Evolutionary conservation across 2,113 vertebrate species (phyloP).

Genomic region (Callospermophilus lateralis): DNA sequence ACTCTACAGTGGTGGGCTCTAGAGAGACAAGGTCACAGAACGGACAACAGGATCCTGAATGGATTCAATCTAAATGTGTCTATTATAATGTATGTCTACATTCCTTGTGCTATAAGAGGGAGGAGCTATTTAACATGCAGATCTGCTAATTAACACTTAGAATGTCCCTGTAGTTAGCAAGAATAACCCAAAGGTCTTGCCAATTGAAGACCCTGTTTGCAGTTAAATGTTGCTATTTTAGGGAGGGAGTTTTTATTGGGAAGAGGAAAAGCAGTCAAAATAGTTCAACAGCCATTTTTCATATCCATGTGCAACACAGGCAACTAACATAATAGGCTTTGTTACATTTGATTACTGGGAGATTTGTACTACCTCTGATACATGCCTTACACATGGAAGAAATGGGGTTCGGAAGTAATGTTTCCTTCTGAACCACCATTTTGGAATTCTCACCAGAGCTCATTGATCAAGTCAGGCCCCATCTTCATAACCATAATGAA

Average conservation of each 20-base stretch:
- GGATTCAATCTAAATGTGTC: not conserved
- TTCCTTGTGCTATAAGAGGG: not conserved
- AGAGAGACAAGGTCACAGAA: not conserved
- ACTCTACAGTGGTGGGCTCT: not conserved
- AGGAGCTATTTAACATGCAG: not conserved
- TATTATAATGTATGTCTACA: not conserved
- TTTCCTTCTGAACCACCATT: not conserved
- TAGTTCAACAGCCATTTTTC: not conserved
- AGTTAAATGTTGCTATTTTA: not conserved
- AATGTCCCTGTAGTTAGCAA: not conserved
- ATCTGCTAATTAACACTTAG: not conserved
- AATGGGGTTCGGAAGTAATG: not conserved
- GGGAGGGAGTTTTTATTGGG: not conserved
- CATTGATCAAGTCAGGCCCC: not conserved
- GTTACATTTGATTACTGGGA: not conserved
- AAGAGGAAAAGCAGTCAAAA: not conserved
- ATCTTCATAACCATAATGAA: not conserved
- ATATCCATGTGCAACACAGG: rapidly evolving
- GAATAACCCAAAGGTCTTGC: not conserved
- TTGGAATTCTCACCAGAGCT: not conserved
- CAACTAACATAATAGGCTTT: not conserved
- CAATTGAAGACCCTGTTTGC: not conserved
- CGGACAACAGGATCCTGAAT: not conserved
- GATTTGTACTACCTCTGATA: not conserved
- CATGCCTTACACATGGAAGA: not conserved